Conservation (phyloP, 2,113 vertebrate genomes). For the Nothobranchius furzeri region DNA sequence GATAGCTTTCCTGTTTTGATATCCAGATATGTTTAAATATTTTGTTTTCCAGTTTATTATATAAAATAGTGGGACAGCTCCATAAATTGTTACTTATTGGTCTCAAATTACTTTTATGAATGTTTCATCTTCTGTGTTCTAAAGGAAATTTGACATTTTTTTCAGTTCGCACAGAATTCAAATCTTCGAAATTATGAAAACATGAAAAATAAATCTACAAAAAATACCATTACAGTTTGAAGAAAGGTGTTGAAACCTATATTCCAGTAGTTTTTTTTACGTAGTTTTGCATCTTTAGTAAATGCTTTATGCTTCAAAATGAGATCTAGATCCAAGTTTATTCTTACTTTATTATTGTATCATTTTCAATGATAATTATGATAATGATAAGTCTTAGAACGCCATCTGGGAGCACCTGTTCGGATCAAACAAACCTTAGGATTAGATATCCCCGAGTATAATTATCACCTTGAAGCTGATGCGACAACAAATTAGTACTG, state of each 20-base stretch:
- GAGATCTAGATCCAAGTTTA: neutral
- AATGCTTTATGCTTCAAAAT: neutral
- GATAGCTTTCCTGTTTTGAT: constrained; percentile 86
- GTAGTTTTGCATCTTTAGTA: neutral
- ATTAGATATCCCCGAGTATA: constrained; percentile 82
- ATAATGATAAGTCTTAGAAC: constrained; percentile 80
- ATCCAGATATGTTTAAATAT: constrained; percentile 79
- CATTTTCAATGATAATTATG: constrained; percentile 87
- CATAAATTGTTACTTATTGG: constrained; percentile 47
- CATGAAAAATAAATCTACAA: no score
- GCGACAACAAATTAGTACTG: constrained; percentile 87
- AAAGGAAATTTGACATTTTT: no score
- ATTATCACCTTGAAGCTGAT: constrained; percentile 94
- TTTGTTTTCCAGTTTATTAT: constrained; percentile 80
- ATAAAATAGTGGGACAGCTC: constrained; percentile 72
- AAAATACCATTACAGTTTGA: no score
- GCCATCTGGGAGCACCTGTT: constrained; percentile 87
- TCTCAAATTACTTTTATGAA: no score
- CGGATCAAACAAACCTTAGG: constrained; percentile 83
- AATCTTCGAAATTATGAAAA: no score
- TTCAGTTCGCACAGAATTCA: no score
- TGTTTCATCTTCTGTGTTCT: no score
- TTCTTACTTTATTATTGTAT: constrained; percentile 59
- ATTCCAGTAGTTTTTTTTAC: neutral
- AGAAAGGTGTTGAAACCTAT: no score